Base-by-base conservation (phyloP, 2,888 invertebrate genomes). In the Lepidonotus clava region DNA sequence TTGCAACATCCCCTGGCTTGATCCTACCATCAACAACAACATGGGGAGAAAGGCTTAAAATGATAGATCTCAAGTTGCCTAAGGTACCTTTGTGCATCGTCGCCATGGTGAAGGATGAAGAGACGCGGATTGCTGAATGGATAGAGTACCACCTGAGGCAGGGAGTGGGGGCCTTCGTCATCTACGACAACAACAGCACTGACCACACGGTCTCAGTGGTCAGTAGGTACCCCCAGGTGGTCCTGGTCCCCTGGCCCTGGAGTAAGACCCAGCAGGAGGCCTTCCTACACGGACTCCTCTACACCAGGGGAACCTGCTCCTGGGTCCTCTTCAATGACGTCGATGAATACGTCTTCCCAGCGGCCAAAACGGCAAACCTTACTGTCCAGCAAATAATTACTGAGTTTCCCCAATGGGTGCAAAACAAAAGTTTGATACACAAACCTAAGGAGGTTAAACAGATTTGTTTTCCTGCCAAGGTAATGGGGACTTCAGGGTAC, bases 171-270 rank as follows among this genome's bases (percentile, higher is more conserved):
- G 18, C 28, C 14, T 67, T 67, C 28, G 24, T 67, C 14, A 18
- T 67, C 34, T 67, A 67, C 67, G 1, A 67, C 36, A 67, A 67
- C 36, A 67, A 67, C 67, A 34, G 67, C 36, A 67, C 67, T 34
- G 67, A 67, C 32, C 2, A 18, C 36, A 67, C 67, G 4, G 6
- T 67, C 4, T 5, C 67, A 24, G 36, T 24, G 18, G 14, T 28
- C 14, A 14, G 18, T 18, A 67, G 14, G 36, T 67, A 67, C 36
- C 36, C 28, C 21, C 32, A 67, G 14, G 36, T 67, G 1, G 24
- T 67, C 2, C 14, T 28, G 21, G 67, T 67, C 14, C 24, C n/a
- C 28, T 67, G 67, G 67, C 67, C 67, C 14, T 67, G 67, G 67
- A 36, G 18, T 4, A 36, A 36, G 36, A 28, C 67, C 14, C 67